Evolutionary conservation across 2,888 invertebrate species (phyloP).

Genomic region (Eurois occulta): DNA sequence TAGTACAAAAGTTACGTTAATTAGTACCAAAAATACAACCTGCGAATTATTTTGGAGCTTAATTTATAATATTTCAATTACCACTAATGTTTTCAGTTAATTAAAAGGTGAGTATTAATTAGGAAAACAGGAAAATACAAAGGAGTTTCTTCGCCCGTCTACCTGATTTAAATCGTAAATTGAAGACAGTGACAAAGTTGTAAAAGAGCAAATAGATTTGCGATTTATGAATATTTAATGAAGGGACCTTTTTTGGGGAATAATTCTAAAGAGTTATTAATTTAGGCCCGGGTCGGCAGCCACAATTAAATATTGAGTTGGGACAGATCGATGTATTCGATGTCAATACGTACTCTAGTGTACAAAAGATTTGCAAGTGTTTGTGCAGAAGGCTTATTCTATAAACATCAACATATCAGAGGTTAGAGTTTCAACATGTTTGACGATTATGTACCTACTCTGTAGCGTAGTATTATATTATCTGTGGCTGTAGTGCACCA

Average conservation of each 20-base stretch:
- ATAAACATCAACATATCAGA: neutral
- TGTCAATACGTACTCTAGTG: neutral
- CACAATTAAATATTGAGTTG: slow-evolving; percentile 56
- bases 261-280: slow-evolving; percentile 48
- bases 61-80: slow-evolving; percentile 1
- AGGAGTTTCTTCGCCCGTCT: slow-evolving; percentile 11
- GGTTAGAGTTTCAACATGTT: neutral
- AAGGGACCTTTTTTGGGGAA: slow-evolving; percentile 35
- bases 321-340: slow-evolving; percentile 32
- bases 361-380: neutral
- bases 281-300: slow-evolving; percentile 40
- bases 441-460: slow-evolving; percentile 5
- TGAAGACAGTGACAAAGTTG: slow-evolving; percentile 53
- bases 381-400: slow-evolving; percentile 12
- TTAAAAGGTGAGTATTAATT: slow-evolving; percentile 24
- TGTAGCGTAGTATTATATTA: too few relatives aligned
- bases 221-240: slow-evolving; percentile 60
- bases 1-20: neutral
- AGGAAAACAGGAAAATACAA: slow-evolving; percentile 27
- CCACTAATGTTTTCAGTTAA: slow-evolving; percentile 4
- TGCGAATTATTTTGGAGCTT: neutral
- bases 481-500: neutral
- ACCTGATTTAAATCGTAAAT: slow-evolving; percentile 62
- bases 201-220: slow-evolving; percentile 56
- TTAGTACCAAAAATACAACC: neutral